Evolutionary conservation across 1,140 invertebrate species (phyloP).

Genomic region (Euglossa dilemma): DNA sequence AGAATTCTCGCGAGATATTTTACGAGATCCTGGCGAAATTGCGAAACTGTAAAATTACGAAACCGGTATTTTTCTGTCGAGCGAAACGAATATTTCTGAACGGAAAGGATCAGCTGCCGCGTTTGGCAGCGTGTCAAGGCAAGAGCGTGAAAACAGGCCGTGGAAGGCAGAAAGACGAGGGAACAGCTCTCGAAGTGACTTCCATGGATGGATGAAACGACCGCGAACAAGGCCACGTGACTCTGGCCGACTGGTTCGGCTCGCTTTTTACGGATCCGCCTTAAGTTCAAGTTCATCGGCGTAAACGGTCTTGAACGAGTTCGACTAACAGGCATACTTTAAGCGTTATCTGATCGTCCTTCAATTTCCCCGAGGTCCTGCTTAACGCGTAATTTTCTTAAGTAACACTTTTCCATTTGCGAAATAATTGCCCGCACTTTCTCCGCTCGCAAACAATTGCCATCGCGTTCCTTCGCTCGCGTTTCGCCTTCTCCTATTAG

Average conservation of each 20-base stretch:
- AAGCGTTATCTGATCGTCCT: not conserved
- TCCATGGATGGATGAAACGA: conserved; percentile 39
- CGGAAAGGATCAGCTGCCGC: not conserved
- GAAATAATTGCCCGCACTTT: too few relatives aligned
- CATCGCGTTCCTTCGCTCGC: not conserved
- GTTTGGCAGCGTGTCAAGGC: not conserved
- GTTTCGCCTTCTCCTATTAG: not conserved
- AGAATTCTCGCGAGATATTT: too few relatives aligned
- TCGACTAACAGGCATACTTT: not conserved
- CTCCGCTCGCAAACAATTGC: not conserved
- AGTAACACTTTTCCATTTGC: too few relatives aligned
- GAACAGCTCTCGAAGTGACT: not conserved
- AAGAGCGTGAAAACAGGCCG: not conserved
- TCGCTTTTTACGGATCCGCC: conserved; percentile 11
- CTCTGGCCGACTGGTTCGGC: not conserved
- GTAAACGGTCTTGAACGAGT: not conserved
- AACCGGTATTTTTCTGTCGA: not conserved
- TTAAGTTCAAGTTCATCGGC: conserved; percentile 32
- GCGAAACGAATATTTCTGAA: not conserved
- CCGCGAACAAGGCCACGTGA: conserved; percentile 29
- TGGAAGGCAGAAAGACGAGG: not conserved
- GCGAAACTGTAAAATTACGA: too few relatives aligned
- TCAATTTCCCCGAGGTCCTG: not conserved
- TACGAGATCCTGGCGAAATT: too few relatives aligned
- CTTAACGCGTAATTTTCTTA: not conserved